Conservation (phyloP, 2,888 invertebrate genomes). For the Hetaerina titia region DNA sequence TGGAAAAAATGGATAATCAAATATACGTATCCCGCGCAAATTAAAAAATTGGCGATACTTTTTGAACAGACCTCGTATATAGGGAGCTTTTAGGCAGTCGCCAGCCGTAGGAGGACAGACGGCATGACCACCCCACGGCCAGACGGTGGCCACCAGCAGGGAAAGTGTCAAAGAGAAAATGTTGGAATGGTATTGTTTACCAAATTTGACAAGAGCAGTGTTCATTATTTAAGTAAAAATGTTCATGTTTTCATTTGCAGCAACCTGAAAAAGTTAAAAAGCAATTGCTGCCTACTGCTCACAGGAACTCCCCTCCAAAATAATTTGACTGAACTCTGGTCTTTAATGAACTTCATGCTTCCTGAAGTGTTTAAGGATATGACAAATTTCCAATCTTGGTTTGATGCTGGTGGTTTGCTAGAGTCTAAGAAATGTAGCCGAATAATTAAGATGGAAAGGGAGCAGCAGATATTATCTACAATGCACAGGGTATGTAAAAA, state of each 20-base stretch:
- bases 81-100: too few relatives aligned
- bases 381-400: conserved; percentile 82
- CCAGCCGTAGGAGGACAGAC: too few relatives aligned
- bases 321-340: conserved; percentile 85
- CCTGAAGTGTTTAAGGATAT: conserved; percentile 84
- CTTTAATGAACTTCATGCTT: conserved; percentile 84
- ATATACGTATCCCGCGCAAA: too few relatives aligned
- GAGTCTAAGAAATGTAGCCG: conserved; percentile 77
- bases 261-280: conserved; percentile 77
- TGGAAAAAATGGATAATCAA: too few relatives aligned
- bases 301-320: conserved; percentile 90
- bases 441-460: conserved; percentile 80
- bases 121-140: too few relatives aligned
- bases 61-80: too few relatives aligned
- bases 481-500: conserved; percentile 79
- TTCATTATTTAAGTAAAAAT: background rate
- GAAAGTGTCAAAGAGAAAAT: too few relatives aligned
- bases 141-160: too few relatives aligned
- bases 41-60: too few relatives aligned
- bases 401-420: conserved; percentile 79
- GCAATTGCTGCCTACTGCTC: conserved; percentile 81
- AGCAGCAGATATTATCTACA: conserved; percentile 79
- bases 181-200: too few relatives aligned
- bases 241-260: conserved; percentile 73
- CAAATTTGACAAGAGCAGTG: background rate